These are phyloP conservation scores for Pampusana beccarii DNA, from an alignment of 2,113 vertebrate species.

Conservation along the genomic window DNA sequence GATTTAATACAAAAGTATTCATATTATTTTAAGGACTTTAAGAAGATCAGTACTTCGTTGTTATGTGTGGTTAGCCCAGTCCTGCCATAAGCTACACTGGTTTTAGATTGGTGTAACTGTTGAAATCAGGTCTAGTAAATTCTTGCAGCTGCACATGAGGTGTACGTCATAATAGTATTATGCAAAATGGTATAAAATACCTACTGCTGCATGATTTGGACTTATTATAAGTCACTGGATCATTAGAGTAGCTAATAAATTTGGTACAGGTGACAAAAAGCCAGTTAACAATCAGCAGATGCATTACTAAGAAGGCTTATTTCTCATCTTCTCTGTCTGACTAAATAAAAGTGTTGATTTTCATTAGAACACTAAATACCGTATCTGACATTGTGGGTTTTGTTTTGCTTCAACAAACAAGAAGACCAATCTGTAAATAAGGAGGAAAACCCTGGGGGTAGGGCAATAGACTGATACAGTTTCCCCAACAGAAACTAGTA, in stretches of 20 bases:
- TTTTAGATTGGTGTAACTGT: not conserved
- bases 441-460: not conserved
- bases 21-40: not conserved
- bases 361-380: not conserved
- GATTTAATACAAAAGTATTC: not conserved
- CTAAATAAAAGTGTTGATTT: not conserved
- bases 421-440: not conserved
- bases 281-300: not conserved
- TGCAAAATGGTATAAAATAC: not conserved
- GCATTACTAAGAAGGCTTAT: not conserved
- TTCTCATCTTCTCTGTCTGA: not conserved
- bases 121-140: not conserved
- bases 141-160: not conserved
- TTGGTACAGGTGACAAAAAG: not conserved
- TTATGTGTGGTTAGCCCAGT: not conserved
- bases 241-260: not conserved
- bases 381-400: not conserved
- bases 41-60: not conserved
- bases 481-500: not conserved
- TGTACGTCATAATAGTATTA: not conserved
- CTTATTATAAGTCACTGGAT: not conserved
- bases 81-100: not conserved
- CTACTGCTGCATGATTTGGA: not conserved
- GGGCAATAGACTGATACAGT: not conserved
- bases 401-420: not conserved